Conservation (phyloP, 2,888 invertebrate genomes). For the Archips crataeganus region DNA sequence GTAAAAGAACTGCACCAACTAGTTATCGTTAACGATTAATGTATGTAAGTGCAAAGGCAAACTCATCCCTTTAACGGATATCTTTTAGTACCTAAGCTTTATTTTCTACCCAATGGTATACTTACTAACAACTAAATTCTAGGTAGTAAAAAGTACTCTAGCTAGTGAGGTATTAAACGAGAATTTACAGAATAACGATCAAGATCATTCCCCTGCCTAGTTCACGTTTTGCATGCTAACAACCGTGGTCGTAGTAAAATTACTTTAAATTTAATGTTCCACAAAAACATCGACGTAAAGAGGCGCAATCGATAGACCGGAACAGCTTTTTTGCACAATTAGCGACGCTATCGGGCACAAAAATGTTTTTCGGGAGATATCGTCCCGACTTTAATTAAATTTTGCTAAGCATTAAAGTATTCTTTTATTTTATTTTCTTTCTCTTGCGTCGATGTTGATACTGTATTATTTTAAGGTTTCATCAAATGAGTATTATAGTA, state of each 20-base stretch:
- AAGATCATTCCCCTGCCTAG: not conserved
- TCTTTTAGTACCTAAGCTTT: no score
- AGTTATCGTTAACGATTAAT: no score
- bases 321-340: conserved; percentile 41
- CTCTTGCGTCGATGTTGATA: not conserved
- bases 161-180: not conserved
- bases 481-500: not conserved
- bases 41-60: no score
- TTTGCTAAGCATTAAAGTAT: conserved; percentile 26
- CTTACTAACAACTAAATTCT: no score
- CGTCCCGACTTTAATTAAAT: conserved; percentile 39
- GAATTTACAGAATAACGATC: not conserved
- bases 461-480: not conserved
- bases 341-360: conserved; percentile 30
- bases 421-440: conserved; percentile 12
- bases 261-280: conserved; percentile 18
- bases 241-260: conserved; percentile 29
- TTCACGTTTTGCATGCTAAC: not conserved
- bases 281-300: conserved; percentile 35
- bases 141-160: no score
- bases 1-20: no score
- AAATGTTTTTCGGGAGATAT: conserved; percentile 38
- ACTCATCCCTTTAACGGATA: no score
- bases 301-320: conserved; percentile 37
- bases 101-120: no score